Evolutionary conservation across 30 jellyfish, hydroid and myxozoan genomes (phyloP).

Genomic region (Rhopilema esculentum): DNA sequence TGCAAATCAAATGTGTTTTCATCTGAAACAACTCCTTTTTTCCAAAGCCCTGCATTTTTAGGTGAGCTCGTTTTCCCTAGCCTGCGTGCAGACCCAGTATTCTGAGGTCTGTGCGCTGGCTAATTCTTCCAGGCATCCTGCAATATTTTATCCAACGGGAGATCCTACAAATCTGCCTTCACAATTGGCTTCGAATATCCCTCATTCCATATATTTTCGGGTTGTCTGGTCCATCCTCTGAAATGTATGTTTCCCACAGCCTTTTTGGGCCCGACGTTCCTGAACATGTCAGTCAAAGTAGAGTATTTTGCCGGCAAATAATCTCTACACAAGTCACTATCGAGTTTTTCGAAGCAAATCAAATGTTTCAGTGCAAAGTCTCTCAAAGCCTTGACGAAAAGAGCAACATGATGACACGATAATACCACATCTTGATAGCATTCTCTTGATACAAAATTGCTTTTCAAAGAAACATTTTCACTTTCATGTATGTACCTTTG

Average conservation of each 20-base stretch:
- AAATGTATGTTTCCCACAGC: neutral
- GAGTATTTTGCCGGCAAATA: conserved; percentile 8
- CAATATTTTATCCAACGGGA: too few relatives aligned
- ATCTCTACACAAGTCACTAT: conserved; percentile 1
- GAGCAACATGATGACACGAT: conserved; percentile 19
- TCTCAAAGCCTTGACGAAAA: conserved; percentile 7
- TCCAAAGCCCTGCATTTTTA: too few relatives aligned
- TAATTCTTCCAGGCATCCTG: too few relatives aligned
- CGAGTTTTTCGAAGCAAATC: conserved; percentile 10
- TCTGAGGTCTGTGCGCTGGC: too few relatives aligned
- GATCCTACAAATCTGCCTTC: too few relatives aligned
- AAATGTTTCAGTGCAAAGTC: conserved; percentile 13
- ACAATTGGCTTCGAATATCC: neutral
- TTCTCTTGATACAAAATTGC: conserved; percentile 15
- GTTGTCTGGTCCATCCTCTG: conserved; percentile 2
- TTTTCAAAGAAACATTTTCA: conserved; percentile 8
- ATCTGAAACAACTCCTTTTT: too few relatives aligned
- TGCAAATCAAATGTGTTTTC: too few relatives aligned
- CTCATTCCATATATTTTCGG: neutral
- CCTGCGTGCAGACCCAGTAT: too few relatives aligned
- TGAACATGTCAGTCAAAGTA: conserved; percentile 19
- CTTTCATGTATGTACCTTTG: too few relatives aligned
- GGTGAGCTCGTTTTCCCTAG: too few relatives aligned
- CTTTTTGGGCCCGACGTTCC: neutral
- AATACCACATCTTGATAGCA: conserved; percentile 21